Evolutionary conservation across 1,140 invertebrate species (phyloP), one percentile per base, ranked within the genome.

Genomic region (Nasonia vitripennis): DNA sequence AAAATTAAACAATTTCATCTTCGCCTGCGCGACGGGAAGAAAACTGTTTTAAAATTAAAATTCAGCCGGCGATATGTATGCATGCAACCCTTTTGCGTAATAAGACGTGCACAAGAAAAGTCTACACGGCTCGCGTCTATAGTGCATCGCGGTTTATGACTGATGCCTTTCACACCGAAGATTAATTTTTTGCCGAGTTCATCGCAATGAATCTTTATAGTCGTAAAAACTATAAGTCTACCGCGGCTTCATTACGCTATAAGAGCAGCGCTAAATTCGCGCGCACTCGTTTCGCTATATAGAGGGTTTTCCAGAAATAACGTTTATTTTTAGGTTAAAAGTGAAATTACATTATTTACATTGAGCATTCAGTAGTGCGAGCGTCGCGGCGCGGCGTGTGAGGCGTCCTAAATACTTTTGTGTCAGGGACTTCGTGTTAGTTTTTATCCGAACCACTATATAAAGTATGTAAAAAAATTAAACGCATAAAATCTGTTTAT

Each of bases 371-470:
- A 17, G n/a, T 27, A 68, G 68, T 81, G 10, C 45, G 73, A 31
- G n/a, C n/a, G 1, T 55, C 12, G 51, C 51, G 7, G 1, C 41
- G 41, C 41, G 7, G 9, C 27, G 27, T 11, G 20, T 27, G 45
- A 73, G 1, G 2, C 45, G 23, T 37, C 77, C 79, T 27, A 55
- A 85, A 81, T 67, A 14, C 34, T 79, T 80, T 85, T 17, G 78
- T 85, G 78, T 85, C 84, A 85, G 68, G 84, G 78, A 81, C 78
- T 81, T 81, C 84, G 17, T 67, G 78, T 85, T 85, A 74, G 41
- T 80, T 85, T 85, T 85, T 85, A 41, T 80, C 34, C 71, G 23
- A 71, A 78, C 31, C n/a, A 45, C 14, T 71, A 34, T 70, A 55
- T n/a, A 51, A 79, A 71, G 27, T 78, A 70, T 71, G 48, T 73